Conservation (phyloP, 2,797 vertebrate genomes). For the Trematocara caparti region DNA sequence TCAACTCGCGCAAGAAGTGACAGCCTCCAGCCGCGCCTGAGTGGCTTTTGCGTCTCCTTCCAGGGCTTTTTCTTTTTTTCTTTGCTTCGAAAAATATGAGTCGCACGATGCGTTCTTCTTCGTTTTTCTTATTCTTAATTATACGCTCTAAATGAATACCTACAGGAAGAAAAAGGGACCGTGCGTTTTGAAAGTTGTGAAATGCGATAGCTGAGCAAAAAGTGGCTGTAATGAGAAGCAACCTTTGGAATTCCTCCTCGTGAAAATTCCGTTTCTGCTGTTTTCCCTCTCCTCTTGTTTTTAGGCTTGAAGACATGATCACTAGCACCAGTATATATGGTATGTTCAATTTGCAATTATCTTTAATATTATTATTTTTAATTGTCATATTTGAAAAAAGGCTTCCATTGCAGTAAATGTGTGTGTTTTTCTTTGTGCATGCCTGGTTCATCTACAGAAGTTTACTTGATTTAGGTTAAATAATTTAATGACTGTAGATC, state of each 20-base stretch:
- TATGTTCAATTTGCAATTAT: conserved; percentile 88
- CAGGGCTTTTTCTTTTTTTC: conserved; percentile 33
- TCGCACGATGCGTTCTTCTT: conserved; percentile 82
- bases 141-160: conserved; percentile 90
- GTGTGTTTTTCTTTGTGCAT: conserved; percentile 36
- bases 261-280: conserved; percentile 95
- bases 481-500: neutral
- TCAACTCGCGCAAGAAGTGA: conserved; percentile 91
- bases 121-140: conserved; percentile 81
- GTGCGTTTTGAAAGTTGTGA: conserved; percentile 84
- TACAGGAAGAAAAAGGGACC: conserved; percentile 88
- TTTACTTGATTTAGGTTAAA: neutral
- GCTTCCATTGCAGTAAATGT: neutral
- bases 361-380: conserved; percentile 11
- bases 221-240: conserved; percentile 96
- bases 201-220: conserved; percentile 93
- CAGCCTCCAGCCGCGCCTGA: conserved; percentile 85
- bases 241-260: conserved; percentile 98
- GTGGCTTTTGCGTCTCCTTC: conserved; percentile 72
- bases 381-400: conserved; percentile 13
- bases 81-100: conserved; percentile 9
- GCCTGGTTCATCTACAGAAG: conserved; percentile 44
- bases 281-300: conserved; percentile 81
- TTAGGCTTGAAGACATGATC: conserved; percentile 96
- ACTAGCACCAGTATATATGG: conserved; percentile 99